phyloP scores from a whole-genome alignment of 2,888 invertebrate genomes.

The Dolichomitus sp. region DNA sequence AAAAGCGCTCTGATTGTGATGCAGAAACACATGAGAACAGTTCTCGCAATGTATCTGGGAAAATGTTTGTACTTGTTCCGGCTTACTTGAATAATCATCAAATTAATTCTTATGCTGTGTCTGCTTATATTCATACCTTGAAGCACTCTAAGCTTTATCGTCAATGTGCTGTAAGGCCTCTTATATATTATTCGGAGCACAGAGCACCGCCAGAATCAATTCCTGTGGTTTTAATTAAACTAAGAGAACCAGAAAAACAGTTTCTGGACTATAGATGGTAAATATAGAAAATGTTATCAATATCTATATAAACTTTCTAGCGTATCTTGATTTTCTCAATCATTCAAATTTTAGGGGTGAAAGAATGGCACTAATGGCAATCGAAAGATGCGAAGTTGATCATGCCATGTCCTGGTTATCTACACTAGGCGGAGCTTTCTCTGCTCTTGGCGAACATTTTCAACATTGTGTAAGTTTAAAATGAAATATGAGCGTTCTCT shows the following conservation, averaged over 20 bases:
- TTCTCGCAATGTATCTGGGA: not conserved
- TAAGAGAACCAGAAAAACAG: conserved; percentile 88
- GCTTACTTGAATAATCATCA: conserved; percentile 73
- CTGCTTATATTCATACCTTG: conserved; percentile 75
- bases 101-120: conserved; percentile 78
- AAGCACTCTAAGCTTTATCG: conserved; percentile 75
- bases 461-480: conserved; percentile 90
- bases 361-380: conserved; percentile 86
- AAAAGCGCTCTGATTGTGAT: conserved; percentile 8
- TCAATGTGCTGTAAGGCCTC: conserved; percentile 68
- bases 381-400: conserved; percentile 92
- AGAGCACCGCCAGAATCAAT: not conserved
- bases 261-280: conserved; percentile 92
- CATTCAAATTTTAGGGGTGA: conserved; percentile 86
- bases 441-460: conserved; percentile 96
- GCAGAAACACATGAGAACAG: not conserved
- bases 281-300: conserved; percentile 73
- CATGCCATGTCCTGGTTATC: conserved; percentile 97
- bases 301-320: conserved; percentile 23
- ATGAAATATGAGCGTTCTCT: conserved; percentile 27
- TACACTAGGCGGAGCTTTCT: conserved; percentile 98
- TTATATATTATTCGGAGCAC: conserved; percentile 58
- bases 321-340: not conserved
- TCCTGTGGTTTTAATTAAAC: conserved; percentile 83
- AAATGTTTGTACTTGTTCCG: conserved; percentile 48